Percentiles rank a stretch among this genome's conserved stretches.
phyloP scores from a whole-genome alignment of 2,113 vertebrate species.

The Megaceryle torquata region DNA sequence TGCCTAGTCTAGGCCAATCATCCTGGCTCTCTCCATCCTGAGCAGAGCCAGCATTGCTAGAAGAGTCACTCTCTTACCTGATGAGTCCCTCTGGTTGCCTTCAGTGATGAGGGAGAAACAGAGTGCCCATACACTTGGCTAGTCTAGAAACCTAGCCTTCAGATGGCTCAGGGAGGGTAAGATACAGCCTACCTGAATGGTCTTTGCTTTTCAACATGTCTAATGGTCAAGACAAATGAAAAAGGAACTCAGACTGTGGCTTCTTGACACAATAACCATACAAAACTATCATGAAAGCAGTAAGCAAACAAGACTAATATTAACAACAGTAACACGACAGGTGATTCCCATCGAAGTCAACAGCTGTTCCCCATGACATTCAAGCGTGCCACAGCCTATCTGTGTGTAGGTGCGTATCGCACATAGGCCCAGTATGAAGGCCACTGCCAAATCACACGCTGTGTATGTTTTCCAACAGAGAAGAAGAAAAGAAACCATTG shows the following conservation, averaged over 20 bases:
- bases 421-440: not conserved
- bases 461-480: not conserved
- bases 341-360: not conserved
- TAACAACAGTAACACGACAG: not conserved
- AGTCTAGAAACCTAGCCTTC: not conserved
- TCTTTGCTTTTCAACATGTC: not conserved
- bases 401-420: not conserved
- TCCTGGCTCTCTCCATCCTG: not conserved
- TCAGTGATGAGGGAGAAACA: not conserved
- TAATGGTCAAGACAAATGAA: not conserved
- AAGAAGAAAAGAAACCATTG: not conserved
- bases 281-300: not conserved
- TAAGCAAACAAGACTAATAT: not conserved
- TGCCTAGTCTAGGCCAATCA: not conserved
- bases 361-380: not conserved
- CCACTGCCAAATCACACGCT: not conserved
- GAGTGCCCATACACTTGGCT: not conserved
- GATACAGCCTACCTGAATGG: not conserved
- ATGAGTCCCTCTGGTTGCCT: not conserved
- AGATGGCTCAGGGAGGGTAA: not conserved
- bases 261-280: not conserved
- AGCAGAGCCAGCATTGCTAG: not conserved
- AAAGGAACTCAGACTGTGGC: not conserved
- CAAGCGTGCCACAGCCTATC: not conserved
- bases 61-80: not conserved